These are phyloP conservation scores for Asbolus verrucosus DNA, from an alignment of 1,140 invertebrate species.

Conservation along the genomic window DNA sequence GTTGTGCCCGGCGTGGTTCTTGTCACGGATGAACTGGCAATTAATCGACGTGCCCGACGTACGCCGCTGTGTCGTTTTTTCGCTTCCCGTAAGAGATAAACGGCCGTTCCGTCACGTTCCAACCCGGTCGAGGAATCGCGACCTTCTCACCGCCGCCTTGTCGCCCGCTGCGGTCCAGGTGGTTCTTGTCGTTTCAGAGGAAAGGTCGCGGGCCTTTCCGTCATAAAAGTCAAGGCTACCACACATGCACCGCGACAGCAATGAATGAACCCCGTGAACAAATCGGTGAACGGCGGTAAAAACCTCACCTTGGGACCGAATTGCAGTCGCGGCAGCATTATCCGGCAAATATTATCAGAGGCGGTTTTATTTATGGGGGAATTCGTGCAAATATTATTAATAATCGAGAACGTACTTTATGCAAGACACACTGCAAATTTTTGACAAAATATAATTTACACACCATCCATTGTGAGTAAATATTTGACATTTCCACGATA, in stretches of 20 bases:
- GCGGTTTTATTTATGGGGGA: constrained; percentile 27
- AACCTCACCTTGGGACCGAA: constrained; percentile 11
- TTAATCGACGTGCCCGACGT: constrained; percentile 18
- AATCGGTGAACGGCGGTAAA: constrained; percentile 4
- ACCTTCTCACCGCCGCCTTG: background rate
- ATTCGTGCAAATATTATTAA: constrained; percentile 20
- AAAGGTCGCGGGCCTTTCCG: constrained; percentile 18
- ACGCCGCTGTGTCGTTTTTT: background rate
- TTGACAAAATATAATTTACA: too few species aligned
- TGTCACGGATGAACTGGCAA: constrained; percentile 27
- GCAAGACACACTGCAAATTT: too few species aligned
- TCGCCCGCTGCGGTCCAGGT: background rate
- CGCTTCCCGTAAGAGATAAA: background rate
- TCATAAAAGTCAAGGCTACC: constrained; percentile 26
- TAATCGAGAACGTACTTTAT: too few species aligned
- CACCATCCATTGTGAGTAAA: too few species aligned
- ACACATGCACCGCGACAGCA: background rate
- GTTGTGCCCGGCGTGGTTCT: constrained; percentile 5
- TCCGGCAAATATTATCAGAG: constrained; percentile 19
- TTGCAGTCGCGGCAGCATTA: background rate
- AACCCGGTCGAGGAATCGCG: constrained; percentile 7
- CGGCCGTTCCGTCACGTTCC: constrained; percentile 11
- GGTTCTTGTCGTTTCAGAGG: constrained; percentile 4
- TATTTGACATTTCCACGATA: too few species aligned
- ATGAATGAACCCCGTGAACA: constrained; percentile 14